Conservation (phyloP, 2,888 invertebrate species). For the Drosophila austrosaltans region DNA sequence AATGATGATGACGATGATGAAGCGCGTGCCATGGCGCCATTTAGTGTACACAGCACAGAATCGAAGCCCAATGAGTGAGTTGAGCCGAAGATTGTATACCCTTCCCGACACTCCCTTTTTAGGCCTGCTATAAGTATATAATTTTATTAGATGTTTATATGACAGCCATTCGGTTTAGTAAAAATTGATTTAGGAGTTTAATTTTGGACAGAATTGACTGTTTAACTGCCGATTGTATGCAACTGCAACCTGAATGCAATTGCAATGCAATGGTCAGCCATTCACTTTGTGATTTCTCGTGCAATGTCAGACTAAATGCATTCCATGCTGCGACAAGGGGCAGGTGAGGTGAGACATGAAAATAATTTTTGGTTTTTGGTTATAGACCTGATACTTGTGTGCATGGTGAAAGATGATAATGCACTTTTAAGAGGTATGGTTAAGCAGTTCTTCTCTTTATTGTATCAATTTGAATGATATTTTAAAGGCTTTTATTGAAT, state of each 20-base stretch:
- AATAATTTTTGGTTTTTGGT: constrained; percentile 18
- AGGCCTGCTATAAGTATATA: too few relatives aligned
- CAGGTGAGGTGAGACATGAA: neutral
- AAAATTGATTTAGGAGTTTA: neutral
- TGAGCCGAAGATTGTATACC: neutral
- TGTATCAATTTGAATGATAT: constrained; percentile 27
- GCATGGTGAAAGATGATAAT: constrained; percentile 64
- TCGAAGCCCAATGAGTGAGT: constrained; percentile 26
- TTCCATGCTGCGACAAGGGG: constrained; percentile 33
- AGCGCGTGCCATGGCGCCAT: constrained; percentile 73
- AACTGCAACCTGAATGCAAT: constrained; percentile 41
- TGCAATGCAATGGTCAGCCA: constrained; percentile 43
- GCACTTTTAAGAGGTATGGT: constrained; percentile 39
- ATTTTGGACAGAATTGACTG: constrained; percentile 37
- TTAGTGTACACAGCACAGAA: constrained; percentile 24
- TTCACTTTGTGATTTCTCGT: constrained; percentile 64
- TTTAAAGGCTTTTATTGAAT: neutral
- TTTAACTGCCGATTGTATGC: constrained; percentile 45
- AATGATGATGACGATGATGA: constrained; percentile 54
- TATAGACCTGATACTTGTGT: constrained; percentile 23
- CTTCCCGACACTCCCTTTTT: neutral
- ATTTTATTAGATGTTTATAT: too few relatives aligned
- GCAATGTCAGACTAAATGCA: constrained; percentile 63
- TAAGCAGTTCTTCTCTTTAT: constrained; percentile 34
- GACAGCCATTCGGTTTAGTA: constrained; percentile 17